Conservation (phyloP, 2,797 vertebrate species). For the Rhadinocentrus ornatus region DNA sequence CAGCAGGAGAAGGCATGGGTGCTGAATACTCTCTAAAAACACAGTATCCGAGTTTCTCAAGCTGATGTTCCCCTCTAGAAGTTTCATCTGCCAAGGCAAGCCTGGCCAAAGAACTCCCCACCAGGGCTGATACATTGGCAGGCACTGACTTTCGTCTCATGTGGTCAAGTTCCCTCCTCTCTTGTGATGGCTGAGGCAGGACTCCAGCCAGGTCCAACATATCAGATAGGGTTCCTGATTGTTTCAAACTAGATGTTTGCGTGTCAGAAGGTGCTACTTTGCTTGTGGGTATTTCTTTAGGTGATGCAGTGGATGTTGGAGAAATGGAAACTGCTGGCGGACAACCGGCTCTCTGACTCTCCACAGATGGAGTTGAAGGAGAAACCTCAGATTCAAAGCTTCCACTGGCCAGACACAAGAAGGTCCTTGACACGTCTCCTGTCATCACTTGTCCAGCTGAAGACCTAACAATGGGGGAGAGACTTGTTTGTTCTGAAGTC, state of each 20-base stretch:
- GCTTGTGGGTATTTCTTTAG: constrained; percentile 18
- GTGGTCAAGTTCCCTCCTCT: constrained; percentile 81
- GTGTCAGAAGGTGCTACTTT: constrained; percentile 32
- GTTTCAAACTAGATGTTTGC: constrained; percentile 34
- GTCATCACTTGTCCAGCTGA: background rate
- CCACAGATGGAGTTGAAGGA: constrained; percentile 39
- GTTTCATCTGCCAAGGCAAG: constrained; percentile 59
- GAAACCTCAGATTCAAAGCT: constrained; percentile 49
- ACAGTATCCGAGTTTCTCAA: constrained; percentile 89
- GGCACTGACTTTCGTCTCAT: constrained; percentile 83
- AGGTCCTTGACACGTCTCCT: constrained; percentile 25
- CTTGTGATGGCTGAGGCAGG: constrained; percentile 81
- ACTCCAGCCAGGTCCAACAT: constrained; percentile 91
- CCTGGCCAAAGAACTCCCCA: constrained; percentile 66
- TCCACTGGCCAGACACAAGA: constrained; percentile 55
- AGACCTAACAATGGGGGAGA: constrained; percentile 53
- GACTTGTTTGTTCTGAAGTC: constrained; percentile 55
- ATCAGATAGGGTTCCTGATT: constrained; percentile 85
- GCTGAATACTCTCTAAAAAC: constrained; percentile 91
- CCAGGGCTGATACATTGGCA: constrained; percentile 73
- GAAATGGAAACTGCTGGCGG: constrained; percentile 55
- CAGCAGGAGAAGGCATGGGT: constrained; percentile 90
- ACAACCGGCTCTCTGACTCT: constrained; percentile 16
- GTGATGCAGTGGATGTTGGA: constrained; percentile 24
- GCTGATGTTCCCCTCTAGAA: constrained; percentile 80